phyloP scores from a whole-genome alignment of 2,797 vertebrate species.

The Sebastes matsubarae region DNA sequence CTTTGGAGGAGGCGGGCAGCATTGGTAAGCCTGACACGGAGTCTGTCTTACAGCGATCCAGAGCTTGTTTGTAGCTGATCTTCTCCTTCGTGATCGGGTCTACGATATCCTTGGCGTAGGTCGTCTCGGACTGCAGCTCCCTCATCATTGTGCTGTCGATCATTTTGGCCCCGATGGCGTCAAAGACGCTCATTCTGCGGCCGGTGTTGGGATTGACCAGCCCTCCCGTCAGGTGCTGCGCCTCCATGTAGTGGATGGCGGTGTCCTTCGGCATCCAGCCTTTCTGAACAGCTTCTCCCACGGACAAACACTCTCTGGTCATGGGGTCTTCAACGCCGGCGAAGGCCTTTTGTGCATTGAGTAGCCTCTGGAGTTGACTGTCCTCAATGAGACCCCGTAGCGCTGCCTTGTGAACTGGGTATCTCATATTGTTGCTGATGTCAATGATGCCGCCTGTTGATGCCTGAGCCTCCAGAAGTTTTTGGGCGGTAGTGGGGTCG shows the following conservation, averaged over 20 bases:
- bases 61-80: constrained; percentile 94
- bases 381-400: constrained; percentile 73
- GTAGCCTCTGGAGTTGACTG: constrained; percentile 87
- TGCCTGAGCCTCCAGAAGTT: constrained; percentile 96
- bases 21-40: constrained; percentile 86
- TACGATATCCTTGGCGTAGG: constrained; percentile 87
- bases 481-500: constrained; percentile 89
- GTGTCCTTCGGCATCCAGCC: constrained; percentile 92
- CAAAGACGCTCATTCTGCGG: constrained; percentile 81
- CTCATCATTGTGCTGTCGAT: constrained; percentile 86
- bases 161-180: constrained; percentile 88
- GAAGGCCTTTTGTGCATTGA: constrained; percentile 96
- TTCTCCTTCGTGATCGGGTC: constrained; percentile 93
- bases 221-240: constrained; percentile 93
- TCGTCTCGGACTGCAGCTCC: constrained; percentile 87
- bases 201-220: constrained; percentile 89
- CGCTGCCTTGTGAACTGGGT: constrained; percentile 86
- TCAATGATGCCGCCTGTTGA: constrained; percentile 96
- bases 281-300: constrained; percentile 93
- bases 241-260: constrained; percentile 88
- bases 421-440: constrained; percentile 84
- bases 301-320: constrained; percentile 88
- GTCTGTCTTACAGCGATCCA: constrained; percentile 89
- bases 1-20: constrained; percentile 87
- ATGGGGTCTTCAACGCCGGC: constrained; percentile 92